Base-by-base conservation (phyloP, 2,797 vertebrate genomes). In the Leptatherina wallacei region DNA sequence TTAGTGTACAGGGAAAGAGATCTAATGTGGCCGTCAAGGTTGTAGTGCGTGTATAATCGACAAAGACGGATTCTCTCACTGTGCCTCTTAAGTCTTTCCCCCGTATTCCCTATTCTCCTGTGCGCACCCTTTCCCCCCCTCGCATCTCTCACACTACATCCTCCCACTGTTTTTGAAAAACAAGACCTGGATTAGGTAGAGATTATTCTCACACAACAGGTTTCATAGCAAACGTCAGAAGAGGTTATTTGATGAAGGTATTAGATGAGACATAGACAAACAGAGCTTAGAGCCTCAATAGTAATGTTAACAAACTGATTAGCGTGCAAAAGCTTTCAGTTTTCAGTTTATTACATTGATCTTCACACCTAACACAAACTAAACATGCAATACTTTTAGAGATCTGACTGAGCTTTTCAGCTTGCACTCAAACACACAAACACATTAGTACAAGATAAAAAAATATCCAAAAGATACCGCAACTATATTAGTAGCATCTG, bases 21-120 rank as follows among this genome's bases (percentile, higher is more conserved):
- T 94, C 93, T 95, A 94, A 95, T 94, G 91, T 90, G 89, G 89
- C 85, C 85, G 74, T 88, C 91, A 88, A 85, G 90, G 90, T 88
- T 87, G 90, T 69, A 78, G 89, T 61, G 85, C 70, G 73, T 84
- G 85, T 61, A 79, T 92, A 88, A 90, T 91, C 75, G 65, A 78
- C 87, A 87, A 74, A 83, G 89, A 92, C 86, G 54, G 85, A 88
- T 88, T 86, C 85, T 86, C 86, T 90, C 80, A 61, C 71, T 78
- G 60, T 2, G 78, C 79, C 78, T 72, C 67, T 83, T 78, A 81
- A 85, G 76, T 68, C 77, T 66, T 75, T 55, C 69, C 67, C 72
- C 22, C 49, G 14, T 14, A 8, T 55, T 82, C 59, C 44, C 69
- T 24, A 2, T 20, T 73, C 73, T 27, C 67, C 63, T 33, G 68